A percentile compares a stretch with the other conserved stretches of the same genome.
These are phyloP conservation scores for Danio tinwini DNA, from an alignment of 2,797 vertebrate species.

Conservation along the genomic window DNA sequence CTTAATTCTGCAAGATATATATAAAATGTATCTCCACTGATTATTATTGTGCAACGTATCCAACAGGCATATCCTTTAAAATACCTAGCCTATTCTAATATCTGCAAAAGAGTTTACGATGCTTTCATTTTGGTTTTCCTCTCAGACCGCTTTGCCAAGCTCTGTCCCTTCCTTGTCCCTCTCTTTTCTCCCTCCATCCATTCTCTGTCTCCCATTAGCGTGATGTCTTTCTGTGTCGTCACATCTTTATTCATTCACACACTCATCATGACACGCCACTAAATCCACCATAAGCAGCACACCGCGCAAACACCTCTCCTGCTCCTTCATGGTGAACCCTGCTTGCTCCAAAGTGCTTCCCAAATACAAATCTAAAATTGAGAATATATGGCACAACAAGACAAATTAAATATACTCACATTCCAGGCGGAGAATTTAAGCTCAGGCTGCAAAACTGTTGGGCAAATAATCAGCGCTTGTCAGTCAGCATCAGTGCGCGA, in stretches of 20 bases:
- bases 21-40: background rate
- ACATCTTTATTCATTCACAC: slow-evolving; percentile 24
- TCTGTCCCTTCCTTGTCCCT: background rate
- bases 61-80: background rate
- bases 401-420: background rate
- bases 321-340: background rate
- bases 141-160: background rate
- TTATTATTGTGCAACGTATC: background rate
- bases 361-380: background rate
- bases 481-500: slow-evolving; percentile 20
- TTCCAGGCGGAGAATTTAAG: background rate
- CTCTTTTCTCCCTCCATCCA: slow-evolving; percentile 19
- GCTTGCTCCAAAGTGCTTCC: background rate
- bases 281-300: background rate
- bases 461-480: background rate
- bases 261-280: background rate
- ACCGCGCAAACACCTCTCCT: background rate
- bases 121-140: background rate
- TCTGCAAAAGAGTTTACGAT: background rate
- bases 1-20: background rate
- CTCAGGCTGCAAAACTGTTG: background rate
- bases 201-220: background rate
- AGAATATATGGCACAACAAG: background rate
- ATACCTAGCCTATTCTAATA: background rate
- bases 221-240: slow-evolving; percentile 20